Percentiles rank a stretch among this genome's conserved stretches.
Conservation (phyloP, 1,140 invertebrate genomes). For the Cydia strobilella region DNA sequence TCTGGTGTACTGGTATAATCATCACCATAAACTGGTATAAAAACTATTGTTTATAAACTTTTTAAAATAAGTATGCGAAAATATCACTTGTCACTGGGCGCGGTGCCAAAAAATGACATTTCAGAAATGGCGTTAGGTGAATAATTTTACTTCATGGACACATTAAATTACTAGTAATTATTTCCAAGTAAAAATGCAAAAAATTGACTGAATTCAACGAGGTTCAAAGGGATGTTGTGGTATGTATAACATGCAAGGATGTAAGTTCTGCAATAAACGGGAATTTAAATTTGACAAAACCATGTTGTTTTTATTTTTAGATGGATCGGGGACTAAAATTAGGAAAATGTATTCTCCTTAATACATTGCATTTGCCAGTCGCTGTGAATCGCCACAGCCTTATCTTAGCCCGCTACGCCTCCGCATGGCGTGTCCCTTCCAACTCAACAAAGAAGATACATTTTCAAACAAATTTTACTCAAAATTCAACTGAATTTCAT, state of each 20-base stretch:
- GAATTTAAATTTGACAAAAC: no score
- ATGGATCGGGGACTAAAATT: slow-evolving; percentile 11
- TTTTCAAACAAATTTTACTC: slow-evolving; percentile 15
- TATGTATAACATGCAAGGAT: background rate
- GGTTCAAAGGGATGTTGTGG: slow-evolving; percentile 7
- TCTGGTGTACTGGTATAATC: background rate
- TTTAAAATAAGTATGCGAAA: background rate
- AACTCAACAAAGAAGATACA: background rate
- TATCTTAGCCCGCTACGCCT: background rate
- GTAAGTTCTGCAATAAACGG: background rate
- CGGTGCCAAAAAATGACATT: background rate
- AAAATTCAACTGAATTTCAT: slow-evolving; percentile 37
- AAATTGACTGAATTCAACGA: background rate
- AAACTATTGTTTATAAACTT: no score
- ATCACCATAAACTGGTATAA: no score
- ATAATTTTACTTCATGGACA: background rate
- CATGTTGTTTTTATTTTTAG: background rate
- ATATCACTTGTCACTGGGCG: background rate
- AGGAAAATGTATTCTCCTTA: slow-evolving; percentile 13
- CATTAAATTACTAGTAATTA: slow-evolving; percentile 2
- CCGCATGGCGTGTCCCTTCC: background rate
- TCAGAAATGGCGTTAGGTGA: background rate
- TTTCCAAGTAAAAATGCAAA: background rate
- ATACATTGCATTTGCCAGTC: background rate
- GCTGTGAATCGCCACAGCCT: slow-evolving; percentile 3